A percentile compares a stretch with the other conserved stretches of the same genome.
phyloP scores from a whole-genome alignment of 2,113 vertebrate genomes.

The Corythaixoides concolor region DNA sequence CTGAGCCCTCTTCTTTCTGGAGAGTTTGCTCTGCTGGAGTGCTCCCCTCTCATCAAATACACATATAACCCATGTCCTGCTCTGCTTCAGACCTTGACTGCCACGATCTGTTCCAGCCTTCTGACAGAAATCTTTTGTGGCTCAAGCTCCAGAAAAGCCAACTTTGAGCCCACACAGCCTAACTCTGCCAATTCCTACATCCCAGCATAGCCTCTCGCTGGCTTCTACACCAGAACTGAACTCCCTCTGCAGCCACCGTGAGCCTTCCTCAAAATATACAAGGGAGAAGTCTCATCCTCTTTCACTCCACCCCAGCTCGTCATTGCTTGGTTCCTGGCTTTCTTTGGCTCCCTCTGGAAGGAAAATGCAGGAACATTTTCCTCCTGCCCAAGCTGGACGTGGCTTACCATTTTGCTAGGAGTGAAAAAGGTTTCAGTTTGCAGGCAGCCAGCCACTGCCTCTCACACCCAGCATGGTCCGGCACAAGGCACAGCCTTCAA shows the following conservation, averaged over 20 bases:
- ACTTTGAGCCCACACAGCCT: not conserved
- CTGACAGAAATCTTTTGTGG: not conserved
- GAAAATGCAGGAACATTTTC: not conserved
- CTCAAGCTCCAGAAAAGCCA: not conserved
- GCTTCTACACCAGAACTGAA: not conserved
- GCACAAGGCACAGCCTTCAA: not conserved
- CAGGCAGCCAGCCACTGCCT: not conserved
- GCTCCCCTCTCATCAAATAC: not conserved
- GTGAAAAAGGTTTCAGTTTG: not conserved
- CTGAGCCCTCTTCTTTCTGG: not conserved
- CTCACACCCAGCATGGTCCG: not conserved
- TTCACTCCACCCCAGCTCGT: not conserved
- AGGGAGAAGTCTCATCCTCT: not conserved
- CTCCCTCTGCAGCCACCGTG: fast-evolving
- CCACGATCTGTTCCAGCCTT: not conserved
- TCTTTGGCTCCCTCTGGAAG: not conserved
- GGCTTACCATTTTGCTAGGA: not conserved
- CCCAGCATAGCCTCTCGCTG: not conserved
- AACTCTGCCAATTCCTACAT: not conserved
- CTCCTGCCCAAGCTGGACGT: not conserved
- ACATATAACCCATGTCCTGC: fast-evolving
- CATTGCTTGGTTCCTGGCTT: not conserved
- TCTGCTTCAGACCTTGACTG: not conserved
- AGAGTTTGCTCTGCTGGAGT: not conserved
- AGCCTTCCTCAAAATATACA: not conserved